phyloP scores from a whole-genome alignment of 2,113 vertebrate species.

The Mola mola region DNA sequence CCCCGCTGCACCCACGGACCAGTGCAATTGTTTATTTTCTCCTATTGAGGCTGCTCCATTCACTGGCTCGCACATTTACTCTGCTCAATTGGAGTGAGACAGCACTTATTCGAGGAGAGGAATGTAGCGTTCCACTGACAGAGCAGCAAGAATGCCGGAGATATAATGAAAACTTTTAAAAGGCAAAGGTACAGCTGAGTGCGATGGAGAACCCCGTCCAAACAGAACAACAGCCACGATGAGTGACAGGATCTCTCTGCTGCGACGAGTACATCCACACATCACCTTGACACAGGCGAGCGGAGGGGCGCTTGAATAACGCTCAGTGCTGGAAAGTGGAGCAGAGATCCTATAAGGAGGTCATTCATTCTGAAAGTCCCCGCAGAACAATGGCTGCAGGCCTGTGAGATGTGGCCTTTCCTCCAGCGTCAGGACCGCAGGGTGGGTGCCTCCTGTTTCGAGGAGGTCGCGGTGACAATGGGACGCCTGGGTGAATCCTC shows the following conservation, averaged over 20 bases:
- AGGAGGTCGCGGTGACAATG: conserved; percentile 57
- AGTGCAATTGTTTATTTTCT: conserved; percentile 83
- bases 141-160: conserved; percentile 75
- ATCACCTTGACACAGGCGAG: conserved; percentile 67
- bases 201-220: conserved; percentile 34
- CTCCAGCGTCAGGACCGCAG: conserved; percentile 47
- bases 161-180: conserved; percentile 73
- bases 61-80: conserved; percentile 80
- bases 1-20: conserved; percentile 77
- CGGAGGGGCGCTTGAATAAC: conserved; percentile 49
- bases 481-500: no score
- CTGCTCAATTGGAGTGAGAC: conserved; percentile 82
- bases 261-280: conserved; percentile 64
- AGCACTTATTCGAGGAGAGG: conserved; percentile 79
- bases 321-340: conserved; percentile 56
- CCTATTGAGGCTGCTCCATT: conserved; percentile 80
- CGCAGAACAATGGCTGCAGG: conserved; percentile 60
- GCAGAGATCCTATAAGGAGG: conserved; percentile 63
- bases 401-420: conserved; percentile 55
- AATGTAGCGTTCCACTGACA: conserved; percentile 80
- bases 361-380: conserved; percentile 65
- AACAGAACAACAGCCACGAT: conserved; percentile 35
- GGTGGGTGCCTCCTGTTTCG: conserved; percentile 31
- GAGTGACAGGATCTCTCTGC: conserved; percentile 52
- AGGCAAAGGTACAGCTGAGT: conserved; percentile 69